Conservation (phyloP, 2,113 vertebrate species). For the Anoura caudifer region DNA sequence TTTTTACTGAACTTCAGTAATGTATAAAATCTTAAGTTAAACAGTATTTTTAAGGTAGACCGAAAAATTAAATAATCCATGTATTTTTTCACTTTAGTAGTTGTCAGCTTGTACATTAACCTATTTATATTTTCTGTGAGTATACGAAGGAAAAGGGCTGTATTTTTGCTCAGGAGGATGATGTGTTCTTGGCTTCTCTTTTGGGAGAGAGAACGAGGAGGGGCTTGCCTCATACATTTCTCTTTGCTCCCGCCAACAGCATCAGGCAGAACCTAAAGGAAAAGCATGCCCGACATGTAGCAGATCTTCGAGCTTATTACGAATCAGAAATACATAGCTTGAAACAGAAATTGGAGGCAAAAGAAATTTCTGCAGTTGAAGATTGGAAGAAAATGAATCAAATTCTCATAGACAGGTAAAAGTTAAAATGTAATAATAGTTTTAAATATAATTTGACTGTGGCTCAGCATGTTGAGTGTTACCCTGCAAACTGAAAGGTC, state of each 20-base stretch:
- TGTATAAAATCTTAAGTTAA: not conserved
- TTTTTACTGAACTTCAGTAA: not conserved
- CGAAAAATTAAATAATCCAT: not conserved
- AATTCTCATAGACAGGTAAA: conserved; percentile 87
- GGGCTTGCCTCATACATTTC: not conserved
- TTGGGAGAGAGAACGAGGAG: not conserved
- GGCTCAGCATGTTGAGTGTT: too few species aligned
- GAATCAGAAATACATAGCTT: conserved; percentile 91
- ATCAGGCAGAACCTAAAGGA: conserved; percentile 94
- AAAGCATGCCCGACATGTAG: conserved; percentile 92
- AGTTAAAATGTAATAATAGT: not conserved
- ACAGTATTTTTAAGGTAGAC: not conserved
- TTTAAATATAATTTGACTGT: not conserved
- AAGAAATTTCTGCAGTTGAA: conserved; percentile 79
- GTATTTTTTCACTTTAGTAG: not conserved
- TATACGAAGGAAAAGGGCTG: not conserved
- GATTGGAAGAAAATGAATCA: conserved; percentile 88
- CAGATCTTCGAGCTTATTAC: conserved; percentile 94
- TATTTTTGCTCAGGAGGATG: not conserved
- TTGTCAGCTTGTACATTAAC: not conserved
- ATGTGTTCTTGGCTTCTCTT: not conserved
- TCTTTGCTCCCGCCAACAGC: conserved; percentile 74
- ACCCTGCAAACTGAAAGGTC: too few species aligned
- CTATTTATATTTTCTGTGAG: not conserved
- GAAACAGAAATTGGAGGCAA: conserved; percentile 88